Evolutionary conservation across 2,797 vertebrate species (phyloP), one percentile per base, ranked within the genome.

Genomic region (Harpagifer antarcticus): DNA sequence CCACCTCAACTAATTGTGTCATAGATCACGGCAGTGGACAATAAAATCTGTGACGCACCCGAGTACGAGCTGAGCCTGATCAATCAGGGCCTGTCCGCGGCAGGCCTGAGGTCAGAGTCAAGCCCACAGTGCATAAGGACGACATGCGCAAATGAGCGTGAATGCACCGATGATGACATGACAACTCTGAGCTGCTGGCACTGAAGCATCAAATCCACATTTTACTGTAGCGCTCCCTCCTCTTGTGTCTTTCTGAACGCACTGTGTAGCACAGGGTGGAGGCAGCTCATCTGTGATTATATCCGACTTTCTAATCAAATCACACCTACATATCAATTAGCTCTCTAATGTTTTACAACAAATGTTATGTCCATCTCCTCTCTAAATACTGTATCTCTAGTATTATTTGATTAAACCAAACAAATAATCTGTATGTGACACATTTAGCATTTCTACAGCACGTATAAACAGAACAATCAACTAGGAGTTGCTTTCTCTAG

Each of bases 1-100:
- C 87, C 84, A 82, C 78, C 71, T 78, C 74, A 27, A 79, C 87
- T 86, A 86, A 88, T 88, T 89, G 85, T 81, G 87, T 89, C 88
- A 83, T 90, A 88, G 85, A 91, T 92, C 83, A 90, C 55, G 59
- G 76, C 76, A 52, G 78, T 4, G 53, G 83, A 88, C 89, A 83
- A 88, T 86, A 86, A 89, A 92, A 82, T 75, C 76, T 81, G 63
- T 86, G 85, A 86, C 82, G 72, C 79, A 81, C 75, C 58, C 11
- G 9, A 74, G 82, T 74, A 42, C 40, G 49, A 85, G 74, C 77
- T 27, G 64, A 69, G 83, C 50, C 80, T 79, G 82, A 91, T 90
- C 87, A 87, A 88, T 91, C 81, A 71, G 81, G 64, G 53, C 63
- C 77, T 74, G 77, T 78, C 72, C 67, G n/a, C 55, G 49, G 42